These are phyloP conservation scores for Rhagologus leucostigma DNA, from an alignment of 2,113 vertebrate genomes.

Conservation along the genomic window DNA sequence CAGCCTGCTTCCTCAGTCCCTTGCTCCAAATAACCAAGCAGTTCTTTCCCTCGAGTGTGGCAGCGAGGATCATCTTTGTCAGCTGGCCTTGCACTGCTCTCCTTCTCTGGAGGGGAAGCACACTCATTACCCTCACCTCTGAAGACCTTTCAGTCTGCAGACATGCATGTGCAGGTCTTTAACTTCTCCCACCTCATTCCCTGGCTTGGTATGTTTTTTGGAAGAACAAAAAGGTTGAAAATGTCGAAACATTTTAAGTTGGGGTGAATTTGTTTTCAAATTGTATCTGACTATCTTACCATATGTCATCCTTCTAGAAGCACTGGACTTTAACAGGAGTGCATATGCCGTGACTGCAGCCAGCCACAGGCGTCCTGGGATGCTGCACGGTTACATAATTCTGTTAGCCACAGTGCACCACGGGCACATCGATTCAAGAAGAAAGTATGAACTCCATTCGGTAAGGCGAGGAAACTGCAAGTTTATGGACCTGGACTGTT, in stretches of 20 bases:
- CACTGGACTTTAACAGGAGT: not conserved
- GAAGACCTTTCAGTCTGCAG: not conserved
- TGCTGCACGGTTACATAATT: rapidly evolving
- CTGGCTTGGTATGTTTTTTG: not conserved
- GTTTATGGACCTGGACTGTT: not conserved
- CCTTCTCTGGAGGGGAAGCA: not conserved
- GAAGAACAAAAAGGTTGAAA: not conserved
- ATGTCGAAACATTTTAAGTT: not conserved
- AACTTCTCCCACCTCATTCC: not conserved
- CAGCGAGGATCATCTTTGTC: not conserved
- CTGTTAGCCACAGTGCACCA: not conserved
- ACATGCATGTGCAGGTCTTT: rapidly evolving
- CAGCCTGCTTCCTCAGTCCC: not conserved
- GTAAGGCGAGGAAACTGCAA: not conserved
- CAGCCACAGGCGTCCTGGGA: not conserved
- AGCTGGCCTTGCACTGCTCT: not conserved
- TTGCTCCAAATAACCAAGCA: not conserved
- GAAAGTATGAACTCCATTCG: not conserved
- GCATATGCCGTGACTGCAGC: not conserved
- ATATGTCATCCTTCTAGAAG: not conserved
- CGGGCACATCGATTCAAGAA: not conserved
- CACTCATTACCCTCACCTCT: not conserved
- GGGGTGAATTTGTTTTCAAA: not conserved
- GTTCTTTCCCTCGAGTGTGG: not conserved
- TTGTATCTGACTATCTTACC: not conserved